Evolutionary conservation across 2,888 invertebrate genomes (phyloP), one percentile per base, ranked within the genome.

Genomic region (Acanthosepion esculentum): DNA sequence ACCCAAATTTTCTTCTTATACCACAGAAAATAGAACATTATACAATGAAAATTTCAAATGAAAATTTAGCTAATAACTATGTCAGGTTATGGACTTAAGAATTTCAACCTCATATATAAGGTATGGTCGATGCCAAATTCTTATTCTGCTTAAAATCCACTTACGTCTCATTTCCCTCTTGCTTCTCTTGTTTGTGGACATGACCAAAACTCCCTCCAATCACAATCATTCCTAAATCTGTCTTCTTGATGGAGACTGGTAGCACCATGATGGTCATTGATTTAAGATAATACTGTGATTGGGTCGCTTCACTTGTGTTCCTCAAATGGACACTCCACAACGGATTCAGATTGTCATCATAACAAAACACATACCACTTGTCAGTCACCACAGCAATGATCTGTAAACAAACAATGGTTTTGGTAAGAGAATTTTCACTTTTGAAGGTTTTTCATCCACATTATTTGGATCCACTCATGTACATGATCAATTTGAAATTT

Each of bases 331-430:
- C 96, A 94, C 96, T 95, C 97, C 97, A 97, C n/a, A 96, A 95
- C 26, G 97, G 95, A 29, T 95, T 95, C 29, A 97, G 96, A 48
- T 96, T 95, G 91, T 96, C 96, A 92, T 96, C 96, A 95, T 96
- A 97, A 95, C 97, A 97, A 94, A 97, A 95, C 48, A 97, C 96
- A 95, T 96, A 96, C 97, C 97, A 97, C 95, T 97, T 96, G 95
- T 96, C 95, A 41, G 96, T 96, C n/a, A 96, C 97, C 91, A 97
- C 96, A 3, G 97, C 96, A 53, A 97, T 96, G 12, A 97, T 96
- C 97, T 97, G 95, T 5, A 95, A 95, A 26, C n/a, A 64, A 94
- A 48, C 26, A 29, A 55, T 55, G 55, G 18, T 50, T 50, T 50
- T 50, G 8, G 15, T 50, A 12, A 50, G 50, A 50, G 50, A 50